Evolutionary conservation across 2,797 vertebrate genomes (phyloP), one percentile per base, ranked within the genome.

Genomic region (Novumbra hubbsi): DNA sequence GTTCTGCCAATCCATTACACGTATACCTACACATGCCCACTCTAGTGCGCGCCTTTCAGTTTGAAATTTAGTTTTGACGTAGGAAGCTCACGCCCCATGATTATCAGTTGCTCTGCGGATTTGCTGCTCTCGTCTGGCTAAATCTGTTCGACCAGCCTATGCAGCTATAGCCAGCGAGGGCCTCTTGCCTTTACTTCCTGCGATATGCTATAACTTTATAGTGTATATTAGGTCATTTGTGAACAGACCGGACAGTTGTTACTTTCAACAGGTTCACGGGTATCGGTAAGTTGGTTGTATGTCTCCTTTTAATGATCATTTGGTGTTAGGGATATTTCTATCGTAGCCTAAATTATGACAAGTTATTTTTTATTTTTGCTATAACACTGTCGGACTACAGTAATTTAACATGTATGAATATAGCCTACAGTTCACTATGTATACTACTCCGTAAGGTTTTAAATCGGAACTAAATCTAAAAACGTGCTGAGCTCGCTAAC

Each of bases 101-200:
- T 41, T 64, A 74, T 85, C 81, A 8, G 66, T 79, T 81, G 55
- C 55, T 60, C 55, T 60, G 62, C 50, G 77, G 70, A 76, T 84
- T 71, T 55, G 73, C 68, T 81, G 71, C 76, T 81, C 71, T 67
- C 55, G 74, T 57, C 83, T 83, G 81, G 76, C 73, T 80, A 28
- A 78, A 76, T 32, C 81, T 50, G 63, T 24, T 52, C 64, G 49
- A 68, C 21, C 78, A 69, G 74, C n/a, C 73, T 50, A 70, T 34
- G 57, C 76, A 71, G 70, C 21, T 24, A 60, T 60, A 32, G 57
- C 69, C 71, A 34, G 75, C 48, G 66, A 57, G 45, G 72, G 77
- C 72, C 76, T 30, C 45, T 68, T 14, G 76, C 38, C 73, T 69
- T 49, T 45, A 87, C 87, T 91, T 90, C 87, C 88, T 88, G 82